phyloP scores from a whole-genome alignment of 2,888 invertebrate species.

The Tiphia femorata region DNA sequence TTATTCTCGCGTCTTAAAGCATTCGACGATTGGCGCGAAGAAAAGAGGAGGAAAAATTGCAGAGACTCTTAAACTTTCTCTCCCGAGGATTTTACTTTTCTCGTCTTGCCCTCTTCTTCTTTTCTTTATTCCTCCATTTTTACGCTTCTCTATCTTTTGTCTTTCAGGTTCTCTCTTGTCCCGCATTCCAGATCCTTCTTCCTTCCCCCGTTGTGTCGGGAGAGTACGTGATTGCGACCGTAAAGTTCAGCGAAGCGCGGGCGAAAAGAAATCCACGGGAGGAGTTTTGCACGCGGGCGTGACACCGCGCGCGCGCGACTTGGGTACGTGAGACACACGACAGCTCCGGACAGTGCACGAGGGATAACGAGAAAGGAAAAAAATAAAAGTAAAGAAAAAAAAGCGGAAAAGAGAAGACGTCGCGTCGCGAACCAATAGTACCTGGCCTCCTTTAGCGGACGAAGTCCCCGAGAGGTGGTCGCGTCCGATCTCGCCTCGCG shows the following conservation, averaged over 20 bases:
- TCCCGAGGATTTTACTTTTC: background rate
- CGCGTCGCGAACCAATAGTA: background rate
- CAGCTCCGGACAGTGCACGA: too few species aligned
- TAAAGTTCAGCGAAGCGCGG: conserved; percentile 36
- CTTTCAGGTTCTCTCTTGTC: conserved; percentile 6
- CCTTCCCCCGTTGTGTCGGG: background rate
- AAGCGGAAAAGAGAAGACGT: too few species aligned
- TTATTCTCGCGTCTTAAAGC: too few species aligned
- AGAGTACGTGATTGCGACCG: conserved; percentile 51
- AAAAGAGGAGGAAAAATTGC: too few species aligned
- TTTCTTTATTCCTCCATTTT: background rate
- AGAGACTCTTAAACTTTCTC: background rate
- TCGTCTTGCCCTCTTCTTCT: background rate
- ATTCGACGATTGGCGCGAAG: too few species aligned
- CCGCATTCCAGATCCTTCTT: too few species aligned
- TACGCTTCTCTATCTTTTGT: conserved; percentile 12
- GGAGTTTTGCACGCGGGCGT: conserved; percentile 28
- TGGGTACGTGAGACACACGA: conserved; percentile 14
- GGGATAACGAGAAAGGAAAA: too few species aligned
- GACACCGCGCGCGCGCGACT: conserved; percentile 28
- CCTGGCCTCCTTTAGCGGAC: background rate
- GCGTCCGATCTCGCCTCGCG: background rate
- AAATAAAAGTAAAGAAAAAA: too few species aligned
- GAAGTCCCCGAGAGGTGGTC: background rate
- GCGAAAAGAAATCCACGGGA: conserved; percentile 29